Evolutionary conservation across 2,113 vertebrate genomes (phyloP), one percentile per base, ranked within the genome.

Genomic region (Malurus melanocephalus): DNA sequence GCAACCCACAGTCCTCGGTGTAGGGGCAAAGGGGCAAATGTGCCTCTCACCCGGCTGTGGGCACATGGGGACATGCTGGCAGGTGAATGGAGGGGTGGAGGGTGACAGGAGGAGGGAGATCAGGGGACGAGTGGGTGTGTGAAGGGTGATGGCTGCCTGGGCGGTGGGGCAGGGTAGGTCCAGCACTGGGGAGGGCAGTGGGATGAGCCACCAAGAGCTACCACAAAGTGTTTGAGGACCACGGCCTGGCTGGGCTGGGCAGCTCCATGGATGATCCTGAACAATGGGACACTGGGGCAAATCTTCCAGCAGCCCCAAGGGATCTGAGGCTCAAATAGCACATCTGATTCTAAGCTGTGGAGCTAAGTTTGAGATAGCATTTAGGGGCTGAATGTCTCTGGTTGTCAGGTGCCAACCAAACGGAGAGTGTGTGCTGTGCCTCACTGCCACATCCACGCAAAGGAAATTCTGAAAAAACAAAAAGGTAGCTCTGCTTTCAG

Each of bases 1-100:
- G 42, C 17, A 38, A 64, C 17, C 24, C 28, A 1, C 0, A 1
- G 4, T 40, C 21, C 13, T 24, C 35, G 9, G 10, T 2, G 15
- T 45, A 10, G 53, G 30, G 16, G 2, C 35, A 35, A 40, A 22
- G 13, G 6, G 2, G 38, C n/a, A n/a, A n/a, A n/a, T n/a, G n/a
- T 7, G 5, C 9, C 2, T 71, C 45, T 40, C 7, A 6, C 10
- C 10, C 8, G 18, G 9, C 35, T 74, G 14, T 33, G 69, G 43
- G 33, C 4, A 7, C 28, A 3, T 19, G 21, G 26, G 27, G 30
- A 27, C 56, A 64, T 30, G 84, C 27, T 40, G 65, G 53, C 21
- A 43, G 21, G 27, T 3, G 10, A 19, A 30, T 24, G 45, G n/a
- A 28, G 3, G 14, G 13, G 33, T 16, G 30, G 24, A 22, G 13